Evolutionary conservation across 2,113 vertebrate species (phyloP).

Genomic region (Corythoichthys intestinalis): DNA sequence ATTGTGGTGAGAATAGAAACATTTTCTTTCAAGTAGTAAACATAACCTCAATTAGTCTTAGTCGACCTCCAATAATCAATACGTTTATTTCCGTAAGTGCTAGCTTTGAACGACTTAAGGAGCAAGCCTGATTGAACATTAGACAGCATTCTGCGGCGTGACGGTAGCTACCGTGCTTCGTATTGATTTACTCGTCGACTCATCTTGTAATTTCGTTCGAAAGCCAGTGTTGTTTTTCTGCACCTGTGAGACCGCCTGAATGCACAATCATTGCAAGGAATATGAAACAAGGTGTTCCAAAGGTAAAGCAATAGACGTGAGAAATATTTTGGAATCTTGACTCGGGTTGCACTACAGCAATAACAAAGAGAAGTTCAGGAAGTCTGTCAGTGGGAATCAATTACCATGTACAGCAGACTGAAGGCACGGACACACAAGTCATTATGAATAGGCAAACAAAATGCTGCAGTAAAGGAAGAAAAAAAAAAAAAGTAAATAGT

Average conservation of each 20-base stretch:
- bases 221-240: conserved; percentile 32
- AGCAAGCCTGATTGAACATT: conserved; percentile 16
- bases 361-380: no score
- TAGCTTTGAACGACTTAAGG: conserved; percentile 43
- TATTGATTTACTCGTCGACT: conserved; percentile 48
- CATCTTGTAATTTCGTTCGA: conserved; percentile 31
- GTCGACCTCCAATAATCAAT: conserved; percentile 42
- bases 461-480: no score
- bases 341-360: no score
- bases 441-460: no score
- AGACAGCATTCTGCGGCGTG: conserved; percentile 25
- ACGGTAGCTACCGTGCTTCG: not conserved
- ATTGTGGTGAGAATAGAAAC: conserved; percentile 14
- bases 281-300: no score
- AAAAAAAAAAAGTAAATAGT: no score
- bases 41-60: conserved; percentile 18
- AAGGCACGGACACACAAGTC: no score
- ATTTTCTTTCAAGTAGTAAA: conserved; percentile 19
- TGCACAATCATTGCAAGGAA: not conserved
- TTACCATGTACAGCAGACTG: no score
- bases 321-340: no score
- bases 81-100: conserved; percentile 43
- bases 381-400: no score
- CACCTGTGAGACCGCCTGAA: not conserved
- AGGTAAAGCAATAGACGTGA: no score